Evolutionary conservation across 1,140 invertebrate genomes (phyloP), one percentile per base, ranked within the genome.

Genomic region (Zophobas atratus): DNA sequence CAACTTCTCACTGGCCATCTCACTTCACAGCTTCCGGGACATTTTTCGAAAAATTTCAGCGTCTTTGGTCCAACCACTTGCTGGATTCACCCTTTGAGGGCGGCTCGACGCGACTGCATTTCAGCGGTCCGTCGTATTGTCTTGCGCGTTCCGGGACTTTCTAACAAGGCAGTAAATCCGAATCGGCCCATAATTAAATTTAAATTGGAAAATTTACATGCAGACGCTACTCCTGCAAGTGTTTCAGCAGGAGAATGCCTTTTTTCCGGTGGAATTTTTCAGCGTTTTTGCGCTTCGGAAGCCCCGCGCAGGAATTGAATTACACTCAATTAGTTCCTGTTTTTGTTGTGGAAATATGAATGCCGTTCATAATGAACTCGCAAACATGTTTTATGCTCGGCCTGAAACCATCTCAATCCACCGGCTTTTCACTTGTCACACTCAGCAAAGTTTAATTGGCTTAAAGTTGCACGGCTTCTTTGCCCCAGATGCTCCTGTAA

Each of bases 1-100:
- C 70, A 96, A 86, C 86, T 96, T 96, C 76, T 95, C 93, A 81
- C 43, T 49, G 91, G 91, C 89, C 87, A 81, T 79, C 73, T 67
- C 70, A 34, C 3, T 73, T 46, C 43, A 70, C 70, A 89, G 73
- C 76, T 80, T 39, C 57, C 1, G 38, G 43, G 36, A 70, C 35
- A 43, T 57, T 5, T 20, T 20, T 20, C 20, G 20, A 20, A 20
- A 20, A 20, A 20, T 20, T 20, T 20, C 20, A 20, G 20, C 20
- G 20, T 20, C 20, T 20, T 67, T 60, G 20, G 20, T 6, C 38
- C 39, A 48, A 48, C 60, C 60, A 67, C 60, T 67, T 67, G 60
- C 41, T 67, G 39, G 60, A 67, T 67, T 67, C 60, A 43, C 60
- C 60, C 60, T 67, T 67, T 43, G 3, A 36, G 60, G 38, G 33